phyloP scores from a whole-genome alignment of 2,113 vertebrate genomes.

The Lasiurus borealis region DNA sequence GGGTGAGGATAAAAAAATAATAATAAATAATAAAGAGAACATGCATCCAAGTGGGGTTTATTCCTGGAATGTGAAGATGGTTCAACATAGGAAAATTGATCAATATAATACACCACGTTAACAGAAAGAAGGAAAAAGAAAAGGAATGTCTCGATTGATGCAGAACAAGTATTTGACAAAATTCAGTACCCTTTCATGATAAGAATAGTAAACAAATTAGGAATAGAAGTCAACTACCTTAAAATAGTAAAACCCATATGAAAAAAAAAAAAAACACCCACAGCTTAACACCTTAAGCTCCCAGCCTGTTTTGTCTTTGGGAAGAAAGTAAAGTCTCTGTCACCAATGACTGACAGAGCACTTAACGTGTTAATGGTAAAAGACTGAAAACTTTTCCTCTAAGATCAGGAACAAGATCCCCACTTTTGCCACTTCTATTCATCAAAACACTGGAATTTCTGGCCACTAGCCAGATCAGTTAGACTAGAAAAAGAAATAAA shows the following conservation, averaged over 20 bases:
- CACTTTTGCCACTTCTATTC: not conserved
- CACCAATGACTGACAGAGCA: too few species aligned
- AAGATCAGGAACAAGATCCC: not conserved
- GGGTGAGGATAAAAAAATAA: not conserved
- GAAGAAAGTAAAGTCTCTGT: too few species aligned
- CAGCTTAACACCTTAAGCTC: too few species aligned
- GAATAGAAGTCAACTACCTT: not conserved
- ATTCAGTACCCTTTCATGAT: not conserved
- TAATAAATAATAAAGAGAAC: not conserved
- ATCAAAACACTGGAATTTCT: not conserved
- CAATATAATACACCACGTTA: not conserved
- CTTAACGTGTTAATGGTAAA: too few species aligned
- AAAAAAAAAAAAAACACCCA: not conserved
- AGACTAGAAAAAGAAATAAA: constrained; percentile 16
- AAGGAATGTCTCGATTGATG: not conserved
- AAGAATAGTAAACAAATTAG: not conserved
- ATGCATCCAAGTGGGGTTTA: not conserved
- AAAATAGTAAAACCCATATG: not conserved
- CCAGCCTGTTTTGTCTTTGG: too few species aligned
- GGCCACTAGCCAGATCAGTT: not conserved
- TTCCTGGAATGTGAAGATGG: not conserved
- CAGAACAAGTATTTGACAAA: not conserved
- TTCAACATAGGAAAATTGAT: not conserved
- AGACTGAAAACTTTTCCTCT: too few species aligned
- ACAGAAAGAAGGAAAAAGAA: not conserved